Evolutionary conservation across 2,797 vertebrate genomes (phyloP).

Genomic region (Scolopax rusticola): DNA sequence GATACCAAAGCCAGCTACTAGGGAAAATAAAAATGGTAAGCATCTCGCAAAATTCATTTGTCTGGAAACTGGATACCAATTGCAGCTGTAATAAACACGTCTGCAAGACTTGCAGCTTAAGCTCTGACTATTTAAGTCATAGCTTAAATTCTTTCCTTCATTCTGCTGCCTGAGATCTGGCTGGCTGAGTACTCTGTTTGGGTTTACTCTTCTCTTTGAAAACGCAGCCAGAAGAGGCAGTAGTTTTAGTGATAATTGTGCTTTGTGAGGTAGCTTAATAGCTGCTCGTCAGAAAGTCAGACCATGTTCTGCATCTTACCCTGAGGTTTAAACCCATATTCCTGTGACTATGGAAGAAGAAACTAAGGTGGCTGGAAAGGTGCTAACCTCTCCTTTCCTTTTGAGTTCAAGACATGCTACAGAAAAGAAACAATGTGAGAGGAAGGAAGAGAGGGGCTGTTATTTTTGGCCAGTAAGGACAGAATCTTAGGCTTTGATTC

Average conservation of each 20-base stretch:
- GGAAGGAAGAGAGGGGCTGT: background rate
- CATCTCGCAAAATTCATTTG: background rate
- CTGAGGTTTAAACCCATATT: background rate
- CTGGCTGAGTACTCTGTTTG: background rate
- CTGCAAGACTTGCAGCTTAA: background rate
- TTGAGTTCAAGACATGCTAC: background rate
- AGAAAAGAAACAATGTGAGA: background rate
- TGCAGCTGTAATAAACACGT: background rate
- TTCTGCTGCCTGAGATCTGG: background rate
- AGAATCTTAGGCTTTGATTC: constrained; percentile 41
- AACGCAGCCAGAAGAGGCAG: background rate
- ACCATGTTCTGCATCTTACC: background rate
- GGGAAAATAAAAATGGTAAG: background rate
- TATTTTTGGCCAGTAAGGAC: constrained; percentile 9
- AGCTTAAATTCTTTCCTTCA: background rate
- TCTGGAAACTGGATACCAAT: background rate
- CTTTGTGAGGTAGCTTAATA: background rate
- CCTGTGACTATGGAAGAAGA: background rate
- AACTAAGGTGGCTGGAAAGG: background rate
- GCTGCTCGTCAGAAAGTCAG: background rate
- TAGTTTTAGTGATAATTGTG: background rate
- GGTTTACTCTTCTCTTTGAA: background rate
- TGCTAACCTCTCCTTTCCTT: background rate
- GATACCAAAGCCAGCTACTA: background rate
- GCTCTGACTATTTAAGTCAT: no score